A percentile compares a stretch with the other conserved stretches of the same genome.
phyloP scores from a whole-genome alignment of 2,797 vertebrate species.

The Megaceryle alcyon region DNA sequence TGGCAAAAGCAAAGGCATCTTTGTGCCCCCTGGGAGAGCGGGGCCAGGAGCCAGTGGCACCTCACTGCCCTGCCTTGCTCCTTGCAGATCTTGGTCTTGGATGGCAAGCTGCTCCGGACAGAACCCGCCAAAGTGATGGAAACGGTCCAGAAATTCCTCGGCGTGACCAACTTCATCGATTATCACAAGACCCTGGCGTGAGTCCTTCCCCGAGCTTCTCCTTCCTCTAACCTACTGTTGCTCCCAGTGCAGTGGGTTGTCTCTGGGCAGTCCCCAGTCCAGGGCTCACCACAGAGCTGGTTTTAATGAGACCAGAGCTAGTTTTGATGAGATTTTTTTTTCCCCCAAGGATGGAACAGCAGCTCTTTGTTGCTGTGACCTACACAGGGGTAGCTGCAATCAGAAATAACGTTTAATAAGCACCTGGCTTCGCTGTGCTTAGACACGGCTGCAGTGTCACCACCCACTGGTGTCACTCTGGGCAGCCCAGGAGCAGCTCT shows the following conservation, averaged over 20 bases:
- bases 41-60: not conserved
- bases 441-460: not conserved
- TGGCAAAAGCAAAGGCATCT: not conserved
- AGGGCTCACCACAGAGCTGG: not conserved
- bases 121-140: constrained; percentile 97
- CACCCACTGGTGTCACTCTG: not conserved
- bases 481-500: not conserved
- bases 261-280: not conserved
- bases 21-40: not conserved
- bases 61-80: not conserved
- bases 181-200: constrained; percentile 97
- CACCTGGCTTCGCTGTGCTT: not conserved
- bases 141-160: constrained; percentile 95
- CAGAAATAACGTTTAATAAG: not conserved
- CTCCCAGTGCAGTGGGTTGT: not conserved
- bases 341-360: not conserved
- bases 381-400: not conserved
- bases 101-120: constrained; percentile 94
- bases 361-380: not conserved
- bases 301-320: not conserved
- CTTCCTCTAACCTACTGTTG: not conserved
- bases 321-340: not conserved
- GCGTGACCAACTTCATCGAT: constrained; percentile 88
- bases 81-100: constrained; percentile 91
- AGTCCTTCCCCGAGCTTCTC: constrained; percentile 69